Evolutionary conservation across 2,797 vertebrate species (phyloP).

Genomic region (Scarus forsteni): DNA sequence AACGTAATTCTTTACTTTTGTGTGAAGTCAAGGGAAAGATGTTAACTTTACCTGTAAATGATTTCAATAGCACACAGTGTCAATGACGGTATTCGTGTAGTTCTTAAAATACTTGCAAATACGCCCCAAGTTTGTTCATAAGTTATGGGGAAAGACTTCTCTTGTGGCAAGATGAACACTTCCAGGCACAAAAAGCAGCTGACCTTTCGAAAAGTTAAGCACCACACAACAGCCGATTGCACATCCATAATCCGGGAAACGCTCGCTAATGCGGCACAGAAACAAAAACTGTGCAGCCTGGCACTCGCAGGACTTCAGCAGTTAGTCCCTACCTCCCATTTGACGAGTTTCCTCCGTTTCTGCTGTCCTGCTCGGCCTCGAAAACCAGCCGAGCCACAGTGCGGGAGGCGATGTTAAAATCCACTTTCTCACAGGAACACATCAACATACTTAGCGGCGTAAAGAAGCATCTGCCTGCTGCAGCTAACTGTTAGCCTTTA

Average conservation of each 20-base stretch:
- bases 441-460: constrained; percentile 77
- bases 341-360: constrained; percentile 83
- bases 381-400: constrained; percentile 82
- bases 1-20: no score
- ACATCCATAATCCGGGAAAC: neutral
- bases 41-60: no score
- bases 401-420: constrained; percentile 81
- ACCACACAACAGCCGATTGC: neutral
- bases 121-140: no score
- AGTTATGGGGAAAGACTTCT: no score
- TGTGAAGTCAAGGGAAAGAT: no score
- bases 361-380: constrained; percentile 82
- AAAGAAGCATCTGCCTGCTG: constrained; percentile 56
- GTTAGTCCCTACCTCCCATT: constrained; percentile 84
- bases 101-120: no score
- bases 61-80: no score
- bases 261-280: neutral
- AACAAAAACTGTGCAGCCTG: neutral
- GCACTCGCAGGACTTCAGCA: neutral
- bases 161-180: neutral
- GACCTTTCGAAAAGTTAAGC: neutral
- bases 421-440: constrained; percentile 87
- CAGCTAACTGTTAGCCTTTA: constrained; percentile 58
- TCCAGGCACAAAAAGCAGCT: neutral
- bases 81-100: no score